phyloP scores from a whole-genome alignment of 2,797 vertebrate genomes.

The Leptodactylus fallax region DNA sequence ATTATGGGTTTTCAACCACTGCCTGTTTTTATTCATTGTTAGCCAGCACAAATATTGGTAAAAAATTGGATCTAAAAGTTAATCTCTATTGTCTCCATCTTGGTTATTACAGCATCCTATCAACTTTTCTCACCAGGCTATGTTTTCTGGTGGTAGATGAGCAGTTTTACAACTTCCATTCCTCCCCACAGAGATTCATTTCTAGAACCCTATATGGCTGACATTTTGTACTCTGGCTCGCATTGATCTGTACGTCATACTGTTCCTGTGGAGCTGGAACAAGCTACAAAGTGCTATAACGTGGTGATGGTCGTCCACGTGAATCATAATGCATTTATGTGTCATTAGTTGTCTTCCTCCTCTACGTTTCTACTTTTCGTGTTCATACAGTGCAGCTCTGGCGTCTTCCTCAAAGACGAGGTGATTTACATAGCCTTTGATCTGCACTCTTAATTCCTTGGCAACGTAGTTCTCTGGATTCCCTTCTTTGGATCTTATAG shows the following conservation, averaged over 20 bases:
- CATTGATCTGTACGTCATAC: not conserved
- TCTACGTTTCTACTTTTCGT: not conserved
- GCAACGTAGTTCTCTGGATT: slow-evolving; percentile 10
- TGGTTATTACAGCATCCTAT: too few relatives aligned
- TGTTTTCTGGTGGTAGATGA: not conserved
- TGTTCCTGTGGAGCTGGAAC: not conserved
- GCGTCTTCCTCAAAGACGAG: not conserved
- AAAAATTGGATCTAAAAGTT: not conserved
- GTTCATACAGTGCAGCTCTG: not conserved
- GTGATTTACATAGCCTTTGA: slow-evolving; percentile 18
- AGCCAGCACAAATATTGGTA: not conserved
- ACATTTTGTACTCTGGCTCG: too few relatives aligned
- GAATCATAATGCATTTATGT: not conserved
- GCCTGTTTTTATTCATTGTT: too few relatives aligned
- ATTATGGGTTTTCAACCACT: not conserved
- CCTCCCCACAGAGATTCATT: too few relatives aligned
- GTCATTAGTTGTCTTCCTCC: not conserved
- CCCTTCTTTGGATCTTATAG: not conserved
- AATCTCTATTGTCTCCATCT: too few relatives aligned
- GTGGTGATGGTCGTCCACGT: not conserved
- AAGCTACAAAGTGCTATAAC: not conserved
- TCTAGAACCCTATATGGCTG: not conserved
- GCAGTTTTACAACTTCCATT: not conserved
- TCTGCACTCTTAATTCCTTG: slow-evolving; percentile 2
- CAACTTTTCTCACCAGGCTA: not conserved